Percentiles rank a stretch among this genome's conserved stretches.
Evolutionary conservation across 2,797 vertebrate species (phyloP).

Genomic region (Mormyrus hasselquistii): DNA sequence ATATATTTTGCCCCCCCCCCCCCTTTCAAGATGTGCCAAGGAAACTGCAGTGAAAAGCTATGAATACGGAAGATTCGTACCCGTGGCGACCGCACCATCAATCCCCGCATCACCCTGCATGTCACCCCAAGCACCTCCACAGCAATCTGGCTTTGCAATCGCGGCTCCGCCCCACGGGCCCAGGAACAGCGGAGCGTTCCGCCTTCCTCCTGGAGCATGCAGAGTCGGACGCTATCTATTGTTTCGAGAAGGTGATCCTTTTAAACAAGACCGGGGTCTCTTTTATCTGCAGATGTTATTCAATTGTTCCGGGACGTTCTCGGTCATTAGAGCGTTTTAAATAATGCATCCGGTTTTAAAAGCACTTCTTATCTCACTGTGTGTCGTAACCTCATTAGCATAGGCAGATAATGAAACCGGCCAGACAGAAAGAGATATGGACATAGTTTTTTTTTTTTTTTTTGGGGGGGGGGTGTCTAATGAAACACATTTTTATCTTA

Average conservation of each 20-base stretch:
- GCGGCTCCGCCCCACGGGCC: constrained; percentile 53
- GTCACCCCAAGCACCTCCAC: not conserved
- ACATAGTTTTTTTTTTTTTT: constrained; percentile 38
- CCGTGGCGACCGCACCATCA: constrained; percentile 69
- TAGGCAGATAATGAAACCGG: constrained; percentile 59
- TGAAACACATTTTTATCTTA: constrained; percentile 20
- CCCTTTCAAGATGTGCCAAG: constrained; percentile 40
- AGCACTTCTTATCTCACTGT: constrained; percentile 56
- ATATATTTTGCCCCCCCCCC: constrained; percentile 35
- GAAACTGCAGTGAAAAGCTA: constrained; percentile 81
- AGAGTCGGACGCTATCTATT: constrained; percentile 24
- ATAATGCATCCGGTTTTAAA: constrained; percentile 74
- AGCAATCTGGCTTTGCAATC: constrained; percentile 67
- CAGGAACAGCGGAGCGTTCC: not conserved
- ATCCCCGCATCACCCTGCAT: constrained; percentile 46
- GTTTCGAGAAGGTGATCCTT: constrained; percentile 49
- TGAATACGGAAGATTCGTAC: constrained; percentile 82
- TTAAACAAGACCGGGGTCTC: constrained; percentile 45
- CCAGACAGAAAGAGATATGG: constrained; percentile 56
- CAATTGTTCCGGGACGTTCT: constrained; percentile 71
- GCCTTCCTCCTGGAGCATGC: constrained; percentile 24
- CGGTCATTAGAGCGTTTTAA: constrained; percentile 71
- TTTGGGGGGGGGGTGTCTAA: not conserved
- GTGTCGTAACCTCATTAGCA: constrained; percentile 68
- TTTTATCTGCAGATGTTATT: constrained; percentile 71